phyloP scores from a whole-genome alignment of 2,888 invertebrate genomes.

The Leucophenga maculata region DNA sequence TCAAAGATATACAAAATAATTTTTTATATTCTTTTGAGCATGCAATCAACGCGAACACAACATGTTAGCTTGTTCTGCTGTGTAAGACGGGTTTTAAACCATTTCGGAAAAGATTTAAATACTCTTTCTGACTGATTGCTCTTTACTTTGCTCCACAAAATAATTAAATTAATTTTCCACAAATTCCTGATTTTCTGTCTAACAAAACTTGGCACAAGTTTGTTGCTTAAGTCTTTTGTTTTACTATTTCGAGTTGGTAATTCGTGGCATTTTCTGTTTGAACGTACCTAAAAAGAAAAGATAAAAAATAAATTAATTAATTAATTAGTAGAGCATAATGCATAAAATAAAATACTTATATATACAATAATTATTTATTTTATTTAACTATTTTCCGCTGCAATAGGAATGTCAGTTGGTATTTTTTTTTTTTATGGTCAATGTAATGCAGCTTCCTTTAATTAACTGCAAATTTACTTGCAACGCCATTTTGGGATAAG shows the following conservation, averaged over 20 bases:
- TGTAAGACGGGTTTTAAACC: too few relatives aligned
- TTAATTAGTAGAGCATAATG: conserved; percentile 3
- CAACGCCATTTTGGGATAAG: neutral
- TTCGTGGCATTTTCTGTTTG: neutral
- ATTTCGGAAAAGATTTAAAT: too few relatives aligned
- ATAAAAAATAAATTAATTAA: conserved; percentile 20
- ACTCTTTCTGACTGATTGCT: too few relatives aligned
- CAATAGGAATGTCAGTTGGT: neutral
- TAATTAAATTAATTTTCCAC: too few relatives aligned
- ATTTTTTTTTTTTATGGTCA: conserved; percentile 5
- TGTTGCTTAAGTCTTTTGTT: conserved; percentile 65
- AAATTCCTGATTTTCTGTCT: too few relatives aligned
- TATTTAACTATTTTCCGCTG: too few relatives aligned
- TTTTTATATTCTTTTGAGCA: too few relatives aligned
- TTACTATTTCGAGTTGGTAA: conserved; percentile 15
- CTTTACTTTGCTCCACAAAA: too few relatives aligned
- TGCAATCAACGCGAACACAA: too few relatives aligned
- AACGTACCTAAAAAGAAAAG: conserved; percentile 56
- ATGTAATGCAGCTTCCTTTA: conserved; percentile 3
- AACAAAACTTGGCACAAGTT: conserved; percentile 57
- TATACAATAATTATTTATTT: neutral
- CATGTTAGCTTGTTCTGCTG: too few relatives aligned
- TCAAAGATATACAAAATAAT: too few relatives aligned
- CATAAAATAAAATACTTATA: neutral
- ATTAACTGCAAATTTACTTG: conserved; percentile 22